Base-by-base conservation (phyloP, 2,113 vertebrate species). In the Symphodus melops region DNA sequence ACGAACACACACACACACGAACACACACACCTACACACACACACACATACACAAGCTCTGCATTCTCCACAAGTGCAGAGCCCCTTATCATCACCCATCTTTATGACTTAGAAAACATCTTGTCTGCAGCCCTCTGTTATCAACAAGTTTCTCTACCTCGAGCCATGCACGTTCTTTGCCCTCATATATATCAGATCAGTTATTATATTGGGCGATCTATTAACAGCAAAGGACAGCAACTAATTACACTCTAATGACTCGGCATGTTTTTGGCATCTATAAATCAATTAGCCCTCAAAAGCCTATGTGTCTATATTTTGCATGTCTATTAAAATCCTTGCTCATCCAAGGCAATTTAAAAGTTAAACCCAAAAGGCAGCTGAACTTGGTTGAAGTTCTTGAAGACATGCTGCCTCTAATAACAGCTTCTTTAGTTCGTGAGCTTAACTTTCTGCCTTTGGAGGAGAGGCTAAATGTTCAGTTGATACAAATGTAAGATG, bases 61-160 rank as follows among this genome's bases (percentile, higher is more conserved):
- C n/a, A 17, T 12, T 62, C 44, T 46, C 23, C 41, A 71, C 48
- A 54, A 16, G 62, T 23, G 8, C 49, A 37, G 3, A 5, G 46
- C 41, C 39, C 54, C 61, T 58, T 64, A 75, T 71, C 61, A 66
- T 62, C 53, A 39, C 52, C 23, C 42, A 67, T 55, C 52, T 59
- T 37, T 61, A 23, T 42, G 64, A 5, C 55, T 37, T 62, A 53
- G 39, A 64, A 51, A 37, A 64, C 44, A 63, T 53, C 9, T n/a
- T n/a, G n/a, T n/a, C n/a, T n/a, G n/a, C n/a, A n/a, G n/a, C 9
- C 56, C 2, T 8, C n/a, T 19, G 42, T 60, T 66, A 39, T 52
- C 52, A 8, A 44, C 39, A 9, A 48, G 42, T 33, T 55, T 59
- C 28, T 46, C 33, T 25, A 25, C n/a, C 3, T 13, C 39, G 13